Conservation (phyloP, 2,113 vertebrate genomes). For the Poecilia latipinna region DNA sequence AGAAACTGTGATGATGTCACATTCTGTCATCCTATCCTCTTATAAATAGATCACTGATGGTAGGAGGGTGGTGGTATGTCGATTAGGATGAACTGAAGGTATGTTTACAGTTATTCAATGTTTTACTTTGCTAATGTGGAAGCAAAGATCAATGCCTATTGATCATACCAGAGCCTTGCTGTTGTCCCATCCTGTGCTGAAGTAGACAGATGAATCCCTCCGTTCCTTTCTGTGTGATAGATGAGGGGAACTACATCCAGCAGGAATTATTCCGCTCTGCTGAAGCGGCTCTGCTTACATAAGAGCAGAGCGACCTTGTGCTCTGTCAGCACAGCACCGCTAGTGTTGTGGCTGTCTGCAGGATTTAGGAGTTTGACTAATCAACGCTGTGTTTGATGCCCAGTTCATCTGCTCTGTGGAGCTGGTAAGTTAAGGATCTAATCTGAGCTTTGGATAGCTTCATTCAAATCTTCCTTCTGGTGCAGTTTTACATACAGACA, state of each 20-base stretch:
- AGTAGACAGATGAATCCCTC: background rate
- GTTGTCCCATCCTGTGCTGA: background rate
- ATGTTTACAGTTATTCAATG: background rate
- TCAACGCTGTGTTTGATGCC: conserved; percentile 30
- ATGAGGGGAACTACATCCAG: conserved; percentile 41
- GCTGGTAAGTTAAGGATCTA: conserved; percentile 21
- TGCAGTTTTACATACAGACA: background rate
- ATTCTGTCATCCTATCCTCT: conserved; percentile 2
- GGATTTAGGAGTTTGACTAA: conserved; percentile 36
- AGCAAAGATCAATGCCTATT: conserved; percentile 62
- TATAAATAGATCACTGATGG: conserved; percentile 41
- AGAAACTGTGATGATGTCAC: conserved; percentile 21
- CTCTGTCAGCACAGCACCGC: conserved; percentile 36
- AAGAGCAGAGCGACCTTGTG: conserved; percentile 61
- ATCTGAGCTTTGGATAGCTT: conserved; percentile 3
- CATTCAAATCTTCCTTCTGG: background rate
- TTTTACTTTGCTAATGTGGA: conserved; percentile 20
- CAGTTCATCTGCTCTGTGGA: conserved; percentile 6
- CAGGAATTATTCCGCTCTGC: conserved; percentile 48
- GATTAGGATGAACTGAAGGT: conserved; percentile 25
- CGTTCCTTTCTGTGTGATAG: background rate
- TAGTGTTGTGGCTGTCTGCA: conserved; percentile 33
- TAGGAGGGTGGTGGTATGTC: conserved; percentile 57
- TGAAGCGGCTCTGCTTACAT: conserved; percentile 59
- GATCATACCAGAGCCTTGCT: conserved; percentile 17